phyloP scores from a whole-genome alignment of 1,140 invertebrate genomes.

The Daktulosphaira vitifoliae region DNA sequence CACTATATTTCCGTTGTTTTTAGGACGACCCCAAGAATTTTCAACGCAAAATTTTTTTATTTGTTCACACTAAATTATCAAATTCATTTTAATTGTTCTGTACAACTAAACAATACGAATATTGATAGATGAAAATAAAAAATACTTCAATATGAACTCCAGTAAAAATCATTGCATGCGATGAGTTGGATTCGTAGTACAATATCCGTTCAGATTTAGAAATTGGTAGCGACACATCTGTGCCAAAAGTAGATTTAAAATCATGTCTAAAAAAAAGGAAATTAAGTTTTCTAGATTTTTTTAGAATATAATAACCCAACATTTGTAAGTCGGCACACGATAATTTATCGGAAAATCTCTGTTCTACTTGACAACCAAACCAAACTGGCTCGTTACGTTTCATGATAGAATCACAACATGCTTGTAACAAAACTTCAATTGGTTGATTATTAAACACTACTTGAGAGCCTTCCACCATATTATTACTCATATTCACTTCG shows the following conservation, averaged over 20 bases:
- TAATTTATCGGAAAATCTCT: constrained; percentile 64
- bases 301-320: constrained; percentile 47
- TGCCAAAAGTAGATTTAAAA: constrained; percentile 70
- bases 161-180: constrained; percentile 84
- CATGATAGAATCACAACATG: constrained; percentile 61
- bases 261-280: constrained; percentile 55
- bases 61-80: constrained; percentile 45
- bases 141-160: constrained; percentile 65
- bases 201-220: constrained; percentile 71
- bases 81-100: neutral
- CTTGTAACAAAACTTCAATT: constrained; percentile 62
- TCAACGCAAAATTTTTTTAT: constrained; percentile 71
- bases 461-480: constrained; percentile 64
- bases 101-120: no score
- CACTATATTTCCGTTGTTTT: constrained; percentile 75
- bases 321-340: constrained; percentile 68
- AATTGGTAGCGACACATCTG: constrained; percentile 64
- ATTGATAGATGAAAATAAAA: no score
- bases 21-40: constrained; percentile 84
- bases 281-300: constrained; percentile 6
- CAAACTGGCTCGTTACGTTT: constrained; percentile 75
- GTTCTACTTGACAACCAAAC: constrained; percentile 89
- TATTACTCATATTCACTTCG: constrained; percentile 76
- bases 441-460: constrained; percentile 84
- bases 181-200: constrained; percentile 80